Evolutionary conservation across 2,113 vertebrate genomes (phyloP), one percentile per base, ranked within the genome.

Genomic region (Amazona vittata): DNA sequence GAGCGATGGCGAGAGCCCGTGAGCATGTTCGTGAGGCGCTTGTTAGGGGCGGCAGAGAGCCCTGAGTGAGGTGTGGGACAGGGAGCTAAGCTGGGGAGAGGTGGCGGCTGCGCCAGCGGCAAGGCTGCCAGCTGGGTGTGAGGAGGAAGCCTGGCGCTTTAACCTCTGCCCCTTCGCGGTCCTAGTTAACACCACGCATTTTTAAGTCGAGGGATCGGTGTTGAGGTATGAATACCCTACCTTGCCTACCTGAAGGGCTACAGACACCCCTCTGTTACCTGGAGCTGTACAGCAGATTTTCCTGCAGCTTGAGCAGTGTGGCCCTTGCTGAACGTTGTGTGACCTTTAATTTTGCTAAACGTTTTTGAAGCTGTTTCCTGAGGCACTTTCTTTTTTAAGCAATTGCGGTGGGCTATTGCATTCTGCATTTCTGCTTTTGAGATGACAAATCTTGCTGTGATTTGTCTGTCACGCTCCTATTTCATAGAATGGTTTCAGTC

Each of bases 101-200:
- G 20, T 12, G 47, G 52, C 0, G 4, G 55, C 28, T 4, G 29
- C 8, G 28, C 33, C 10, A 9, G 20, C 5, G 11, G 25, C 17
- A 9, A 22, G 19, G 24, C 22, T 12, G 64, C 28, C 43, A 7
- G 20, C 5, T 9, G 9, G 8, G 6, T 19, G 37, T 3, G 12
- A 9, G 24, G 41, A 29, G 7, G 12, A 6, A 13, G 39, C 7
- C 39, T 55, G 17, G 37, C 37, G 1, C 41, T 41, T 11, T 2
- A 12, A 12, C 17, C 43, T 33, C 8, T 21, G 60, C 39, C n/a
- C 52, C 39, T 10, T 25, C 4, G 24, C 20, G 3, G n/a, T 7
- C 1, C 22, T 16, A 5, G 25, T n/a, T 41, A 46, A 8, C 28
- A 4, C 10, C 29, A 2, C 3, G 4, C 15, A 0, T 12, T 24